Conservation (phyloP, 2,888 invertebrate species). For the Temnothorax unifasciatus region DNA sequence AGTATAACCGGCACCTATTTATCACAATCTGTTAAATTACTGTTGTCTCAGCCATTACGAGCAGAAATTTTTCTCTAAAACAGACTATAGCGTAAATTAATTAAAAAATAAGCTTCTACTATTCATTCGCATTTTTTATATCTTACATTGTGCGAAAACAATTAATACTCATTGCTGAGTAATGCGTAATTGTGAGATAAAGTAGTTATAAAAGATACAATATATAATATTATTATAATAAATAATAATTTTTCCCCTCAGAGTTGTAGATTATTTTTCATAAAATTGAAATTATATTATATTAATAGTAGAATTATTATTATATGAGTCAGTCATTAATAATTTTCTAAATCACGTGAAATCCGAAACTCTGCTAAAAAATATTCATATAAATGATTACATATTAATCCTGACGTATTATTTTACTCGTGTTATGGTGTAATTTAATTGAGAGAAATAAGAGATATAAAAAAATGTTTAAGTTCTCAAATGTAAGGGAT, state of each 20-base stretch:
- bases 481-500: background rate
- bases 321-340: background rate
- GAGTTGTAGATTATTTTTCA: background rate
- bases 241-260: background rate
- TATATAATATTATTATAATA: background rate
- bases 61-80: slow-evolving; percentile 29
- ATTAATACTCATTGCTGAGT: slow-evolving; percentile 45
- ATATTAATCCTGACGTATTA: background rate
- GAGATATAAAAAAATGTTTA: background rate
- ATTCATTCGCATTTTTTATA: slow-evolving; percentile 27
- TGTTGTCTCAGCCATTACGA: slow-evolving; percentile 22
- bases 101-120: slow-evolving; percentile 34
- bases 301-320: background rate
- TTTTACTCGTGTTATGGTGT: background rate
- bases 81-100: slow-evolving; percentile 21
- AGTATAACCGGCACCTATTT: slow-evolving; percentile 7
- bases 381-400: background rate
- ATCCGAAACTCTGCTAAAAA: background rate
- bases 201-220: slow-evolving; percentile 7
- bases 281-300: background rate
- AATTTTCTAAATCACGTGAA: background rate
- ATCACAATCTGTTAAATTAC: slow-evolving; percentile 49
- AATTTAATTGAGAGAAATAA: background rate
- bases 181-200: slow-evolving; percentile 5
- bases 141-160: slow-evolving; percentile 9